Conservation (phyloP, 1,140 invertebrate genomes). For the Meloidogyne hapla region DNA sequence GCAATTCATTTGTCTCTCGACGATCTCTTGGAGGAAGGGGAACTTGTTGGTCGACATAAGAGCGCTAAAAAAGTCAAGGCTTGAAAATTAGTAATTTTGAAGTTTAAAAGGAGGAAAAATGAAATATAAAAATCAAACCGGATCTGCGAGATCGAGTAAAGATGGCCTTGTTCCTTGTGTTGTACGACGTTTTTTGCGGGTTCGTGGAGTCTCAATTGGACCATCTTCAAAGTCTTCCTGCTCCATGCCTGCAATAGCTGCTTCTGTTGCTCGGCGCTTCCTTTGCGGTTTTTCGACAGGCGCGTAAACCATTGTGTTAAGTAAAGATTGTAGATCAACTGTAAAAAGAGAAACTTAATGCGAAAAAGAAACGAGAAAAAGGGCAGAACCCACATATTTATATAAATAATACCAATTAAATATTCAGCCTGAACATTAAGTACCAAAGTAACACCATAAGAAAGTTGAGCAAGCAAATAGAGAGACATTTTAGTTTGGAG, state of each 20-base stretch:
- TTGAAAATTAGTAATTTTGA: not conserved
- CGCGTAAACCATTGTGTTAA: not conserved
- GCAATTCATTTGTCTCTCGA: not conserved
- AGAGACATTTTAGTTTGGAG: conserved; percentile 34
- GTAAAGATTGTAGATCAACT: conserved; percentile 4
- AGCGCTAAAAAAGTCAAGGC: conserved; percentile 5
- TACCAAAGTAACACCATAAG: conserved; percentile 27
- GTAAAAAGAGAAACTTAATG: not conserved
- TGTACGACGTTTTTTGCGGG: not conserved
- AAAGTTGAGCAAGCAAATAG: conserved; percentile 31
- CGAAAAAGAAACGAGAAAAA: too few species aligned
- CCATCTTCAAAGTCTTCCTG: conserved; percentile 14
- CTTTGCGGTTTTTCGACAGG: conserved; percentile 1
- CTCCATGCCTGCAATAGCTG: conserved; percentile 11
- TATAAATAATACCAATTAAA: conserved; percentile 6
- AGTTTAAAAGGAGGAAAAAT: not conserved
- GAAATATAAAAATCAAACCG: conserved; percentile 6
- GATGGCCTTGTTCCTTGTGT: not conserved
- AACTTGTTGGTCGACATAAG: conserved; percentile 23
- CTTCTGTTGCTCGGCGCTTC: conserved; percentile 5
- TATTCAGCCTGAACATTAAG: conserved; percentile 12
- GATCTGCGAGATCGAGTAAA: conserved; percentile 11
- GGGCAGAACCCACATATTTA: not conserved
- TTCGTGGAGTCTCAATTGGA: not conserved
- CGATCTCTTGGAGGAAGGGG: not conserved